phyloP scores from a whole-genome alignment of 64 coral and sea anemone species.

The Porites australiensis region DNA sequence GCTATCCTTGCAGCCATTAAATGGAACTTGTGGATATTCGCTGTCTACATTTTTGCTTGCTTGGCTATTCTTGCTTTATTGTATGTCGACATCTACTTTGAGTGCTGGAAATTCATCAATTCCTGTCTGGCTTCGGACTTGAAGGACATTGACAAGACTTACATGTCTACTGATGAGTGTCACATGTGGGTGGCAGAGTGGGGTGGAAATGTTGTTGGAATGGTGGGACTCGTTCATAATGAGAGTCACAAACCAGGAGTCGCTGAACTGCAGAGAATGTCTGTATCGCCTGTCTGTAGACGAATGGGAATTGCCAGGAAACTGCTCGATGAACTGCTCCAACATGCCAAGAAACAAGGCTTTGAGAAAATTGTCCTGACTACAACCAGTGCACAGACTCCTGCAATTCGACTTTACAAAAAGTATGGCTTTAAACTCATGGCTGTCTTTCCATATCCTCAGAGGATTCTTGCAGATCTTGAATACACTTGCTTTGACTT shows the following conservation, averaged over 20 bases:
- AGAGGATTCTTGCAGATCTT: slow-evolving; percentile 65
- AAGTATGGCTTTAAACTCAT: slow-evolving; percentile 55
- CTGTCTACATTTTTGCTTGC: slow-evolving; percentile 67
- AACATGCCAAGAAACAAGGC: slow-evolving; percentile 57
- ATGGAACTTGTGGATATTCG: slow-evolving; percentile 64
- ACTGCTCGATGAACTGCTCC: slow-evolving; percentile 49
- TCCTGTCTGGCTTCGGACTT: slow-evolving; percentile 70
- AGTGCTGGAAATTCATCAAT: slow-evolving; percentile 57
- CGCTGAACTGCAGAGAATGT: slow-evolving; percentile 83
- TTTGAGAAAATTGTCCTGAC: slow-evolving; percentile 70
- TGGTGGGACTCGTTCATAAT: slow-evolving; percentile 60
- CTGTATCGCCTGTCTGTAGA: slow-evolving; percentile 47
- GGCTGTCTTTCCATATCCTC: slow-evolving; percentile 60
- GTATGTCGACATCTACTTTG: slow-evolving; percentile 76
- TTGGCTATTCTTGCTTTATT: slow-evolving; percentile 65
- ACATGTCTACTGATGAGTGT: slow-evolving; percentile 64
- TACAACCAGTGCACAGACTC: slow-evolving; percentile 67
- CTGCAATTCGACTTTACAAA: slow-evolving; percentile 71
- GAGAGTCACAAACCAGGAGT: slow-evolving; percentile 60
- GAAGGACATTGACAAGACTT: slow-evolving; percentile 71
- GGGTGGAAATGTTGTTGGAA: slow-evolving; percentile 66
- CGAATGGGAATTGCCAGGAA: slow-evolving; percentile 78
- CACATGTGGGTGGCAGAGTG: slow-evolving; percentile 84
- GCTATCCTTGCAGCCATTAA: slow-evolving; percentile 59
- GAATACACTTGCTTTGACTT: slow-evolving; percentile 53